Evolutionary conservation across 1,140 invertebrate genomes (phyloP).

Genomic region (Drosophila sp.): DNA sequence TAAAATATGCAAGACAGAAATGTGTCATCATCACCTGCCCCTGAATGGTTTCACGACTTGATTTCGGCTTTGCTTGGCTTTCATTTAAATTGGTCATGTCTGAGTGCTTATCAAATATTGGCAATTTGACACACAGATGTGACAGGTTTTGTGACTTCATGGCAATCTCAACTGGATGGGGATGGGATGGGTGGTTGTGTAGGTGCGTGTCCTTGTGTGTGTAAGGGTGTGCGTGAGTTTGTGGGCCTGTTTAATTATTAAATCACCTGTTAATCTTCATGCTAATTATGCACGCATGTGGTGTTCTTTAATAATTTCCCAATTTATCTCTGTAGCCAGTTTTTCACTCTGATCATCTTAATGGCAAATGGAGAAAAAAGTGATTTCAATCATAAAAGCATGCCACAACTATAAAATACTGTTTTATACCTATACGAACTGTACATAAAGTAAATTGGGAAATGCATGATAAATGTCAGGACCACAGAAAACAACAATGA

Average conservation of each 20-base stretch:
- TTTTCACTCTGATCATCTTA: slow-evolving; percentile 18
- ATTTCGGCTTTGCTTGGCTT: neutral
- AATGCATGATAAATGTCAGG: slow-evolving; percentile 64
- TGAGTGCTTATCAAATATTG: slow-evolving; percentile 62
- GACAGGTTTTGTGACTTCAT: slow-evolving; percentile 18
- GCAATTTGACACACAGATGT: slow-evolving; percentile 52
- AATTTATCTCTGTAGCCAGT: slow-evolving; percentile 10
- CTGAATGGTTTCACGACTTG: neutral
- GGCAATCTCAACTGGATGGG: neutral
- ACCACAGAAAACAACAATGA: slow-evolving; percentile 25
- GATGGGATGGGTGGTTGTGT: neutral
- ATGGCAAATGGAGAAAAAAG: slow-evolving; percentile 55
- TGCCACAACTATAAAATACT: slow-evolving; percentile 59
- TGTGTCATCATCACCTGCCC: slow-evolving; percentile 54
- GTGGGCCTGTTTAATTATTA: slow-evolving; percentile 60
- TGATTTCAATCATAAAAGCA: slow-evolving; percentile 71
- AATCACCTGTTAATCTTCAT: slow-evolving; percentile 63
- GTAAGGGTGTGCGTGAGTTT: slow-evolving; percentile 15
- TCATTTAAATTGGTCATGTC: slow-evolving; percentile 47
- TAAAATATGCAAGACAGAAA: slow-evolving; percentile 69
- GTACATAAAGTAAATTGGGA: slow-evolving; percentile 60
- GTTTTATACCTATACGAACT: slow-evolving; percentile 37
- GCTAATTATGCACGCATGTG: slow-evolving; percentile 60
- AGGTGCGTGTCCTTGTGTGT: neutral
- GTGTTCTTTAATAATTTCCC: slow-evolving; percentile 16